Conservation (phyloP, 2,888 invertebrate species). For the Epinotia demarniana region DNA sequence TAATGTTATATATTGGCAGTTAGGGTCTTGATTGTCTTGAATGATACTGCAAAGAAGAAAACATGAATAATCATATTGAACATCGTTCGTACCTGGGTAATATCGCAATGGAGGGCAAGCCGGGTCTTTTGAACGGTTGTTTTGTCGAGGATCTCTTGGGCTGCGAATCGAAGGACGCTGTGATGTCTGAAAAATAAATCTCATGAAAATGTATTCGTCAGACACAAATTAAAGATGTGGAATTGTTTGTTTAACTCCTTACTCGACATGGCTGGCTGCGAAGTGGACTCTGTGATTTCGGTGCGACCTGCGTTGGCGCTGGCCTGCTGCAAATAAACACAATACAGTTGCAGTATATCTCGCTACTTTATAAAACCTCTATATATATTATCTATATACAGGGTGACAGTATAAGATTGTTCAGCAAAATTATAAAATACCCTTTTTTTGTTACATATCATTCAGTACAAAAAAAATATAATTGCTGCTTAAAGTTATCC, state of each 20-base stretch:
- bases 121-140: slow-evolving; percentile 73
- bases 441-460: too few relatives aligned
- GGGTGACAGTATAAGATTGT: too few relatives aligned
- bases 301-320: slow-evolving; percentile 67
- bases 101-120: slow-evolving; percentile 70
- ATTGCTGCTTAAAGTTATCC: too few relatives aligned
- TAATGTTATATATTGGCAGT: too few relatives aligned
- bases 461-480: too few relatives aligned
- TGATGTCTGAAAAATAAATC: slow-evolving; percentile 62
- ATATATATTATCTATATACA: too few relatives aligned
- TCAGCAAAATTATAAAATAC: too few relatives aligned
- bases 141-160: slow-evolving; percentile 75
- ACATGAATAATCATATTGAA: neutral
- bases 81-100: slow-evolving; percentile 64
- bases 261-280: slow-evolving; percentile 79
- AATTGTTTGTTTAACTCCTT: slow-evolving; percentile 50
- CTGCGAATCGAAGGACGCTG: slow-evolving; percentile 73
- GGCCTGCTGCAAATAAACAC: slow-evolving; percentile 58
- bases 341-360: neutral
- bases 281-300: slow-evolving; percentile 78
- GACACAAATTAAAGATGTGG: neutral
- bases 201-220: neutral
- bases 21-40: too few relatives aligned
- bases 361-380: too few relatives aligned
- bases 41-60: too few relatives aligned